Evolutionary conservation across 2,888 invertebrate genomes (phyloP).

Genomic region (Sycophila texana): DNA sequence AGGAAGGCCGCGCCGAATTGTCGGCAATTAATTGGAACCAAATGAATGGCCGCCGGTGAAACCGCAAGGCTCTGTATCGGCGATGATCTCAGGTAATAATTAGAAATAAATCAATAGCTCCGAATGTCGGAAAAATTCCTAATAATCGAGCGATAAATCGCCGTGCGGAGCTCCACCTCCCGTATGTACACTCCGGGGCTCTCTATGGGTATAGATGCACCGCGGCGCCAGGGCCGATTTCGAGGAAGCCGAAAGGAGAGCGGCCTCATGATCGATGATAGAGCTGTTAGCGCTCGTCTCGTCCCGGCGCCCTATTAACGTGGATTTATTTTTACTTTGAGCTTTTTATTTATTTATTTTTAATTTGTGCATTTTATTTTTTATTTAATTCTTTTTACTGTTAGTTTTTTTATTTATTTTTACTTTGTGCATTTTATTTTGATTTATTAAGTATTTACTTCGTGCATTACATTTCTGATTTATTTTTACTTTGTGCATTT

Average conservation of each 20-base stretch:
- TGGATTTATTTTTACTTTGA: neutral
- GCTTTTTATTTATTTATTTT: neutral
- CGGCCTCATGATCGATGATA: conserved; percentile 61
- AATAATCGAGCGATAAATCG: conserved; percentile 34
- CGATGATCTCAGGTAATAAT: neutral
- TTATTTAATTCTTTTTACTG: too few relatives aligned
- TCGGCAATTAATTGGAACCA: neutral
- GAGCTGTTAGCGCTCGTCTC: conserved; percentile 58
- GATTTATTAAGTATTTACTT: neutral
- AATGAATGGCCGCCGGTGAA: neutral
- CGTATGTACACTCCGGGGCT: neutral
- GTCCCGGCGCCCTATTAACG: conserved; percentile 9
- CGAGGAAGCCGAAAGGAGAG: conserved; percentile 3
- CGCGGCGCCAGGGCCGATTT: neutral
- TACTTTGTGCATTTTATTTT: too few relatives aligned
- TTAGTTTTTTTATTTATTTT: too few relatives aligned
- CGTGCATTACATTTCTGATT: too few relatives aligned
- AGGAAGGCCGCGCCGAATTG: neutral
- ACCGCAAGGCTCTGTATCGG: neutral
- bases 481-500: too few relatives aligned
- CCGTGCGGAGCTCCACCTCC: neutral
- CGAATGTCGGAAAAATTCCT: conserved; percentile 36
- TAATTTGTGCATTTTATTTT: too few relatives aligned
- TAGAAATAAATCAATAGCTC: conserved; percentile 41
- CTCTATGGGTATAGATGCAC: neutral